Evolutionary conservation across 2,888 invertebrate genomes (phyloP).

Genomic region (Drosophila leonis): DNA sequence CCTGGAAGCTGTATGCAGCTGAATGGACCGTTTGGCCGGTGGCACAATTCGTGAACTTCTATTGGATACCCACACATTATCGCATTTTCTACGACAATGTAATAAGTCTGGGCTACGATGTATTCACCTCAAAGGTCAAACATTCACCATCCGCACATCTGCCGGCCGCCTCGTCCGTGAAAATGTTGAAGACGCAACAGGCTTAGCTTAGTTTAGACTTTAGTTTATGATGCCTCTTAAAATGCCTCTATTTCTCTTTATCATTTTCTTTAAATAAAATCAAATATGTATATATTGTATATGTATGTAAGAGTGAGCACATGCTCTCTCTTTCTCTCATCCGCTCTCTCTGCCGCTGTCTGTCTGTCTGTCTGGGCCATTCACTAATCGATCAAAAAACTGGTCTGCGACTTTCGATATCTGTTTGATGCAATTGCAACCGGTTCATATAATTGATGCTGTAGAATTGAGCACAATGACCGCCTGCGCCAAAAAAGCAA

Average conservation of each 20-base stretch:
- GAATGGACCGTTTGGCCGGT: constrained; percentile 98
- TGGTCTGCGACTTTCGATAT: constrained; percentile 28
- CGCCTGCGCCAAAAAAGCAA: constrained; percentile 19
- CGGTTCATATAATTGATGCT: constrained; percentile 32
- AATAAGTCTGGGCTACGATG: constrained; percentile 94
- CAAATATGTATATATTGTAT: constrained; percentile 9
- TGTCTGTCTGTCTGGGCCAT: background rate
- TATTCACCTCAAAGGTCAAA: constrained; percentile 93
- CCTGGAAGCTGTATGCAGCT: constrained; percentile 91
- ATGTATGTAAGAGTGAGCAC: background rate
- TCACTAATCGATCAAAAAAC: constrained; percentile 29
- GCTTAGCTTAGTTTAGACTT: constrained; percentile 13
- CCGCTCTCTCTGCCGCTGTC: background rate
- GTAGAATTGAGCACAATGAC: constrained; percentile 48
- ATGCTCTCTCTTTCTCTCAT: background rate
- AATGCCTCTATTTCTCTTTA: background rate
- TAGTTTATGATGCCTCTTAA: background rate
- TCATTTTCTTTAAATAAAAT: constrained; percentile 5
- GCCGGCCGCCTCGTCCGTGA: constrained; percentile 27
- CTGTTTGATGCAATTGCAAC: constrained; percentile 50
- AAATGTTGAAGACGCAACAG: constrained; percentile 29
- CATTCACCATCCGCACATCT: constrained; percentile 84
- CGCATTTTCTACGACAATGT: constrained; percentile 95
- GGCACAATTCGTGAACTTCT: constrained; percentile 97
- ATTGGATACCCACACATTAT: constrained; percentile 92